Evolutionary conservation across 2,888 invertebrate genomes (phyloP), one percentile per base, ranked within the genome.

Genomic region (Metalampra italica): DNA sequence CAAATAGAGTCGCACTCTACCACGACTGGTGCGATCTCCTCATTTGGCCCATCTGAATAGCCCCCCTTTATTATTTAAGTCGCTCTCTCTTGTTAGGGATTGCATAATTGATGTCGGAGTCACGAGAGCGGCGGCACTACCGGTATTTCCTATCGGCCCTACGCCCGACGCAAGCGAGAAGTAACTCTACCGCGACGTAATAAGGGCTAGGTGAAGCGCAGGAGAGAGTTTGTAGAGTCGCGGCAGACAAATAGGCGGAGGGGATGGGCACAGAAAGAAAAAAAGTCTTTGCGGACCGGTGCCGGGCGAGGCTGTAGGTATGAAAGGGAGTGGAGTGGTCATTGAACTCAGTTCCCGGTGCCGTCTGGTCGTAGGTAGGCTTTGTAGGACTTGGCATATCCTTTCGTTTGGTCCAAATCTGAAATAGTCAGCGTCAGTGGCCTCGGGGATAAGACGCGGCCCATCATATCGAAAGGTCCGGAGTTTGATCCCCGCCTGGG

Each of bases 21-120:
- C 5, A 22, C 22, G 22, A 22, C 2, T 22, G 7, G 9, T 14
- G 38, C 12, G 4, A 12, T 9, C 38, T 12, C 14, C 14, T 14
- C 38, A 14, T 14, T 12, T 12, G n/a, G 14, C 5, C 14, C 38
- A 13, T 52, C 47, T 59, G 61, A 64, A 67, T 57, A 57, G 60
- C 57, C 57, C 61, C 56, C 52, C 59, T 73, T 66, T 62, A 76
- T 74, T 72, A 77, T 79, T 75, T 59, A 69, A 69, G 54, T 62
- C 62, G 42, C 65, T 56, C 59, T 63, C 67, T 71, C 70, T 68
- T 69, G 70, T 72, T 68, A 64, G 51, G 59, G 60, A 59, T 67
- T 78, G 72, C 75, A 80, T 79, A 78, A 79, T 79, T 78, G 72
- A 79, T 75, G 67, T 55, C 62, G 59, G 54, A 56, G 59, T 54